Evolutionary conservation across 2,113 vertebrate genomes (phyloP).

Genomic region (Gallinago jamesoni): DNA sequence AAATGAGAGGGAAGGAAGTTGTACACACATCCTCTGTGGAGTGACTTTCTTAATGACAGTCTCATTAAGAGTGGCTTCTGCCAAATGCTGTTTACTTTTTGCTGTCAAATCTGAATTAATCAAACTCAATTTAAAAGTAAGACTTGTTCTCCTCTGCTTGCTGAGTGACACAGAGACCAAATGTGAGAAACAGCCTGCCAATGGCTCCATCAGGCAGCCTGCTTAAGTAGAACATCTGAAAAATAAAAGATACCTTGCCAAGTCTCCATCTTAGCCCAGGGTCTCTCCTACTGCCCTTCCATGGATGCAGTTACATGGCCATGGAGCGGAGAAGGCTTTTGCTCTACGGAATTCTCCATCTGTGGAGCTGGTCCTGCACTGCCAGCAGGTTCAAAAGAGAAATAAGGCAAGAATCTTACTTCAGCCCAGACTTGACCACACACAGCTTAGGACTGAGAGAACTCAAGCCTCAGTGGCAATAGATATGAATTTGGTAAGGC

Average conservation of each 20-base stretch:
- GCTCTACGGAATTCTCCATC: not conserved
- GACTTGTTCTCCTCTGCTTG: not conserved
- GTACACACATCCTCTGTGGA: not conserved
- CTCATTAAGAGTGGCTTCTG: constrained; percentile 37
- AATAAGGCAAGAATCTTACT: not conserved
- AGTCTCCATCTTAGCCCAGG: not conserved
- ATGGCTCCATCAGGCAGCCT: not conserved
- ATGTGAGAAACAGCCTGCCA: not conserved
- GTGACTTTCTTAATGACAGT: constrained; percentile 5
- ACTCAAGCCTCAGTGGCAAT: not conserved
- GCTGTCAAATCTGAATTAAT: constrained; percentile 40
- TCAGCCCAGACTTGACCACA: not conserved
- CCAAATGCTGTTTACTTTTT: constrained; percentile 48
- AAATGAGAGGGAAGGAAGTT: not conserved
- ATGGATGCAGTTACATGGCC: not conserved
- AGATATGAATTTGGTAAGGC: not conserved
- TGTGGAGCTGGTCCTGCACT: not conserved
- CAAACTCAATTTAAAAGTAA: not conserved
- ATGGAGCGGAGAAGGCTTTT: not conserved
- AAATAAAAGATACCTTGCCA: not conserved
- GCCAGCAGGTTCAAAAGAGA: not conserved
- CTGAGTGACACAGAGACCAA: constrained; percentile 30
- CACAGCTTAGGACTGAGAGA: not conserved
- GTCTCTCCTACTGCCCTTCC: not conserved
- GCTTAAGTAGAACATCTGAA: constrained; percentile 13